Percentiles rank a stretch among this genome's conserved stretches.
These are phyloP conservation scores for Spondyliosoma cantharus DNA, from an alignment of 2,797 vertebrate genomes.

Conservation along the genomic window DNA sequence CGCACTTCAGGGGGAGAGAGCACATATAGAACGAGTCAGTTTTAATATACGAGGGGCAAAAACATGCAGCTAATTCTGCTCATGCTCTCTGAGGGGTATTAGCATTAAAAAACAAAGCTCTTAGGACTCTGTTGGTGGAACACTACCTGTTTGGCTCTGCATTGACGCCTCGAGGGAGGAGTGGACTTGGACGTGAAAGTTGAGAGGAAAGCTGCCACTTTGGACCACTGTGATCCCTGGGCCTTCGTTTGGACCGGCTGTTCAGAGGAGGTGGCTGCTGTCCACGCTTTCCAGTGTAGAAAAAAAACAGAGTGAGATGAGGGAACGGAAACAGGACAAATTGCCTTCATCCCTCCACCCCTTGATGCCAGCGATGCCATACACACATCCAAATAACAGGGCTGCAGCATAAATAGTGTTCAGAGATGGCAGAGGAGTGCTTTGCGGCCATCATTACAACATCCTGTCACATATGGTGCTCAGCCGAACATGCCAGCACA, in stretches of 20 bases:
- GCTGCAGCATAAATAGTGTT: conserved; percentile 55
- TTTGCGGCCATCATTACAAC: conserved; percentile 57
- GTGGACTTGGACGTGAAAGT: conserved; percentile 36
- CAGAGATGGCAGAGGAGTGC: conserved; percentile 52
- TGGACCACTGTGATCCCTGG: conserved; percentile 31
- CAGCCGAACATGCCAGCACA: conserved; percentile 66
- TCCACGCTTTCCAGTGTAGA: conserved; percentile 29
- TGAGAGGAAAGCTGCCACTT: conserved; percentile 45
- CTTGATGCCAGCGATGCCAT: conserved; percentile 33
- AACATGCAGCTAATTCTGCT: conserved; percentile 15
- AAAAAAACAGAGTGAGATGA: conserved; percentile 33
- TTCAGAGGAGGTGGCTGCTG: conserved; percentile 28
- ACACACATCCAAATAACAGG: conserved; percentile 54
- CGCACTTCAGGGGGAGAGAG: conserved; percentile 42
- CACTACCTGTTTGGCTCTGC: conserved; percentile 26
- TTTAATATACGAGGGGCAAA: conserved; percentile 32
- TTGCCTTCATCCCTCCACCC: conserved; percentile 41
- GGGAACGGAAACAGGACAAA: conserved; percentile 48
- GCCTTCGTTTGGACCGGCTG: conserved; percentile 31
- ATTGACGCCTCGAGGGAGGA: conserved; percentile 3
- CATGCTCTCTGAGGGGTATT: conserved; percentile 37
- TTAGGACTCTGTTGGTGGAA: conserved; percentile 4
- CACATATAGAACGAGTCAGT: conserved; percentile 58
- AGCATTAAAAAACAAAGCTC: conserved; percentile 36
- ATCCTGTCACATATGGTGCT: conserved; percentile 77